A percentile compares a stretch with the other conserved stretches of the same genome.
Evolutionary conservation across 2,888 invertebrate species (phyloP).

Genomic region (Pseudolycoriella hygida): DNA sequence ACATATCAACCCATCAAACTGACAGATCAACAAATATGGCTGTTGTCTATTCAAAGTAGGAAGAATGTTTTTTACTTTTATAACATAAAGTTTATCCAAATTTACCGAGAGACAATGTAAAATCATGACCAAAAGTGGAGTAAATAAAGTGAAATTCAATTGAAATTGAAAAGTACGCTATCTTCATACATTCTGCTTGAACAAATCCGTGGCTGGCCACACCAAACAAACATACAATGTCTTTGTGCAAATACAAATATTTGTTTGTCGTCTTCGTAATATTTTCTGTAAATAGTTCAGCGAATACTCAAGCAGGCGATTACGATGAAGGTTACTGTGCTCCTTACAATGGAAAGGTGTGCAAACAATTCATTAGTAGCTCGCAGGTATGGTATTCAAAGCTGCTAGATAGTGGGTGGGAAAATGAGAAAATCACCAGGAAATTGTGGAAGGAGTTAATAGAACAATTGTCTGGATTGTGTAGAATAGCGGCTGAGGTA

Average conservation of each 20-base stretch:
- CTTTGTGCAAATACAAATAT: background rate
- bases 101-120: no score
- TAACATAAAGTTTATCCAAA: no score
- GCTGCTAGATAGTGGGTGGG: slow-evolving; percentile 36
- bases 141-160: background rate
- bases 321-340: slow-evolving; percentile 55
- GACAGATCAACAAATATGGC: no score
- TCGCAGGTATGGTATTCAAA: slow-evolving; percentile 65
- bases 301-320: slow-evolving; percentile 2
- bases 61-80: no score
- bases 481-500: slow-evolving; percentile 71
- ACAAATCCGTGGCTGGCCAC: no score
- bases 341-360: slow-evolving; percentile 70
- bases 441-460: slow-evolving; percentile 80
- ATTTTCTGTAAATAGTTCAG: background rate
- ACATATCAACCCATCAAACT: no score
- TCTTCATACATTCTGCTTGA: background rate
- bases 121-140: background rate
- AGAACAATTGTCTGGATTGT: slow-evolving; percentile 58
- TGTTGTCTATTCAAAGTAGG: no score
- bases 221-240: background rate
- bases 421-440: slow-evolving; percentile 70
- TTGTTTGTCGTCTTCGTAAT: background rate
- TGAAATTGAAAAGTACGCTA: background rate
- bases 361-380: slow-evolving; percentile 44